These are phyloP conservation scores for Coranthus polyacanthus DNA, from an alignment of 2,797 vertebrate species.

Conservation along the genomic window DNA sequence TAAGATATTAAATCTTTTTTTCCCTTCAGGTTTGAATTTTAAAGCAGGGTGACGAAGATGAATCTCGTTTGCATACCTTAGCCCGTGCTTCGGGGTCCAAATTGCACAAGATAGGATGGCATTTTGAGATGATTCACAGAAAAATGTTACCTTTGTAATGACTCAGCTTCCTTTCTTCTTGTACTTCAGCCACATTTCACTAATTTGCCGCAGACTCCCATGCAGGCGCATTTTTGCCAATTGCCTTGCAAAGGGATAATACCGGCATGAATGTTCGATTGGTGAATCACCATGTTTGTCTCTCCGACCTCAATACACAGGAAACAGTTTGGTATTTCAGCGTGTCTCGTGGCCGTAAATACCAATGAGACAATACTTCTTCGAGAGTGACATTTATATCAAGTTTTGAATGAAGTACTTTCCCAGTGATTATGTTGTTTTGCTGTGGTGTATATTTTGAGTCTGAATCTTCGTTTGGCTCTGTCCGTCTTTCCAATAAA, in stretches of 20 bases:
- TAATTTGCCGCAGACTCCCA: constrained; percentile 15
- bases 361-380: constrained; percentile 18
- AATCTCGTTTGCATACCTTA: constrained; percentile 43
- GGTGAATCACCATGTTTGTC: constrained; percentile 44
- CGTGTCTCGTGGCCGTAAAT: constrained; percentile 14
- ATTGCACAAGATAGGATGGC: constrained; percentile 44
- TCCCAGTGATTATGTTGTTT: background rate
- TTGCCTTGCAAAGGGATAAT: constrained; percentile 10
- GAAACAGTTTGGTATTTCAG: constrained; percentile 43
- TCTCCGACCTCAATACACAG: constrained; percentile 36
- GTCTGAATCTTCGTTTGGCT: background rate
- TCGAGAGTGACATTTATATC: constrained; percentile 20
- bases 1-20: constrained; percentile 33
- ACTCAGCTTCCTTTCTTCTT: constrained; percentile 43
- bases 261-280: constrained; percentile 33
- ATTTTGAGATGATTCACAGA: constrained; percentile 44
- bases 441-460: background rate
- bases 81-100: constrained; percentile 16
- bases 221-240: background rate
- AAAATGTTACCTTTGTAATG: constrained; percentile 47
- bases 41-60: constrained; percentile 34
- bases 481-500: constrained; percentile 8
- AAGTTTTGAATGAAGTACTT: constrained; percentile 20
- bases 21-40: constrained; percentile 47
- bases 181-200: constrained; percentile 31